A percentile compares a stretch with the other conserved stretches of the same genome.
Evolutionary conservation across 2,113 vertebrate species (phyloP).

Genomic region (Sinocyclocheilus grahami): DNA sequence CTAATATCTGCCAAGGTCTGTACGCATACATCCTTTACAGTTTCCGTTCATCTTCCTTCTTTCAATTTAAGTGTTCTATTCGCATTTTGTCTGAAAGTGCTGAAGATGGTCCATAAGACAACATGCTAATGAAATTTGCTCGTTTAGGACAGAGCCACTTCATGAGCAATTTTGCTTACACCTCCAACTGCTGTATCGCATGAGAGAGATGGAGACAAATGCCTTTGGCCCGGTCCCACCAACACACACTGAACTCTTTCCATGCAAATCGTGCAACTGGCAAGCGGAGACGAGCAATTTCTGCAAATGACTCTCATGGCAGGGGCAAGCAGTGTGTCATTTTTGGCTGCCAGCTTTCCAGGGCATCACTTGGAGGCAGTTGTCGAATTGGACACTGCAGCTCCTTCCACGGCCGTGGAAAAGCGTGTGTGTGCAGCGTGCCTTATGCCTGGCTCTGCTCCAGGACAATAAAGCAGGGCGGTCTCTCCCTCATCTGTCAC

Average conservation of each 20-base stretch:
- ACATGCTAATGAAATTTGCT: conserved; percentile 21
- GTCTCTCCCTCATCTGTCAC: conserved; percentile 49
- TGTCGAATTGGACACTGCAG: conserved; percentile 14
- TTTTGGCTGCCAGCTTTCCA: conserved; percentile 12
- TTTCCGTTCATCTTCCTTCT: not conserved
- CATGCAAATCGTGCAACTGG: conserved; percentile 22
- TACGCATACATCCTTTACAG: not conserved
- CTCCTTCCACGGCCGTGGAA: not conserved
- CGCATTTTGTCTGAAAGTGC: not conserved
- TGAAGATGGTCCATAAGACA: not conserved
- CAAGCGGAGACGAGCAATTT: not conserved
- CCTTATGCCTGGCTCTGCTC: not conserved
- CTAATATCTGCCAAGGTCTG: not conserved
- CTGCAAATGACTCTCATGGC: conserved; percentile 31
- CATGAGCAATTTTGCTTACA: conserved; percentile 21
- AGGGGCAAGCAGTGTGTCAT: conserved; percentile 40
- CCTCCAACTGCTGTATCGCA: conserved; percentile 27
- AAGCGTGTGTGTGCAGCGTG: not conserved
- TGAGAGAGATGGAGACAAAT: conserved; percentile 47
- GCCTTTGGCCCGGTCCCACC: conserved; percentile 28
- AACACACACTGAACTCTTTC: not conserved
- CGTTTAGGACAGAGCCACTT: conserved; percentile 31
- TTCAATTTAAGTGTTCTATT: not conserved
- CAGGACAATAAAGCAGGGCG: conserved; percentile 15
- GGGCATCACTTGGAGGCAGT: conserved; percentile 14